Evolutionary conservation across 2,797 vertebrate species (phyloP).

Genomic region (Fundulus diaphanus): DNA sequence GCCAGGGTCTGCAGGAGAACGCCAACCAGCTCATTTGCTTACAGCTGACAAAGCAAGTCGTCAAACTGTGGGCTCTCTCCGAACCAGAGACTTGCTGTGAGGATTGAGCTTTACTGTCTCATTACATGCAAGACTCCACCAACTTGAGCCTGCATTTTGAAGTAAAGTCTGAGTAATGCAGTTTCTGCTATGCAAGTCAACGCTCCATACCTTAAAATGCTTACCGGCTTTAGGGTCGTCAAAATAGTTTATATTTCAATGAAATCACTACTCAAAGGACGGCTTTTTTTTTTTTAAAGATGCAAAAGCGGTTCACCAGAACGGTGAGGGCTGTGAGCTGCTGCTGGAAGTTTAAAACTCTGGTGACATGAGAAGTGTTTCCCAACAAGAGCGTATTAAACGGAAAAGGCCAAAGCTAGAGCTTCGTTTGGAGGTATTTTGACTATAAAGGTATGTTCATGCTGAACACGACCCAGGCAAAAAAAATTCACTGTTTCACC

Average conservation of each 20-base stretch:
- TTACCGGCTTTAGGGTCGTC: not conserved
- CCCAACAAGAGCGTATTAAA: not conserved
- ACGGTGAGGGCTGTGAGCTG: not conserved
- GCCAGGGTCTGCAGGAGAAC: conserved; percentile 64
- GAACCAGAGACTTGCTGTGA: conserved; percentile 6
- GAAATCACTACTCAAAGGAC: not conserved
- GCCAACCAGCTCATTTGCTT: conserved; percentile 59
- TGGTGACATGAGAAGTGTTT: not conserved
- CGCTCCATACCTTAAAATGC: not conserved
- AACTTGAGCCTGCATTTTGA: not conserved
- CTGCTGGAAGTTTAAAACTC: not conserved
- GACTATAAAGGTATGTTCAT: too few relatives aligned
- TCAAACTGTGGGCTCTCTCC: conserved; percentile 16
- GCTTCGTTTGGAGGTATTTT: not conserved
- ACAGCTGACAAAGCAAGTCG: conserved; percentile 65
- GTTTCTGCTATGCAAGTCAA: not conserved
- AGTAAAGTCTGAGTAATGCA: not conserved
- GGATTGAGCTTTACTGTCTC: not conserved
- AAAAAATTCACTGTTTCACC: too few relatives aligned
- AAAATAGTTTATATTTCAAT: not conserved
- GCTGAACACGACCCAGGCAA: too few relatives aligned
- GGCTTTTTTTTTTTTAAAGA: not conserved
- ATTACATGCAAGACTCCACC: not conserved
- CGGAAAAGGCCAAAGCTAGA: not conserved
- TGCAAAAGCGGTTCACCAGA: not conserved